Evolutionary conservation across 2,888 invertebrate genomes (phyloP), one percentile per base, ranked within the genome.

Genomic region (Sinohyriopsis cumingii): DNA sequence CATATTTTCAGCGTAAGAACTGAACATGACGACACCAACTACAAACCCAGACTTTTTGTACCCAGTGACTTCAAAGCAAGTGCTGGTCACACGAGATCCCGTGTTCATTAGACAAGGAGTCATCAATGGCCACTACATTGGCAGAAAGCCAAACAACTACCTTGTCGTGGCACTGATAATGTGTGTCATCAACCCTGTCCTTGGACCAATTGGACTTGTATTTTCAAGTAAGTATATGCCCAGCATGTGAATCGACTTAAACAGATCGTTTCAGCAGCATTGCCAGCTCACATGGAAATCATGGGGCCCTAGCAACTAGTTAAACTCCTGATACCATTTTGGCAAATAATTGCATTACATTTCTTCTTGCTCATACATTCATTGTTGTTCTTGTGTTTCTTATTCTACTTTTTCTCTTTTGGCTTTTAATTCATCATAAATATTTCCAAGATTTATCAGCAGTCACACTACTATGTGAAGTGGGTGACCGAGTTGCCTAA

Each of bases 11-110:
- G 45, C 15, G 45, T 45, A 45, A 45, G 45, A 45, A 45, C 45
- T 45, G 45, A 45, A 45, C 9, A 45, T 45, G 45, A 45, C 15
- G 3, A 45, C 45, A 45, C 45, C 45, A 45, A 45, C 45, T 45
- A 45, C 3, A 45, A 45, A 15, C 45, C 45, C 45, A 2, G 45
- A 45, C 45, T 45, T 12, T 45, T 12, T 45, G 45, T 45, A 45
- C 45, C 45, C 45, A 45, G 45, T 45, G 12, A 77, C 77, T 54
- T 65, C 81, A 19, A 86, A 86, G 67, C 80, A 83, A 72, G 80
- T 87, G 9, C 73, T 87, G 65, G 86, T 87, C 55, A 84, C 84
- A 0, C 74, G 80, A 33, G 87, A 87, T 65, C 87, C 87, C 1
- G 77, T 85, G 19, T 86, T 77, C 70, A 71, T 80, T 18, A 79